A percentile compares a stretch with the other conserved stretches of the same genome.
Evolutionary conservation across 1,140 invertebrate genomes (phyloP).

Genomic region (Orchestia grillus): DNA sequence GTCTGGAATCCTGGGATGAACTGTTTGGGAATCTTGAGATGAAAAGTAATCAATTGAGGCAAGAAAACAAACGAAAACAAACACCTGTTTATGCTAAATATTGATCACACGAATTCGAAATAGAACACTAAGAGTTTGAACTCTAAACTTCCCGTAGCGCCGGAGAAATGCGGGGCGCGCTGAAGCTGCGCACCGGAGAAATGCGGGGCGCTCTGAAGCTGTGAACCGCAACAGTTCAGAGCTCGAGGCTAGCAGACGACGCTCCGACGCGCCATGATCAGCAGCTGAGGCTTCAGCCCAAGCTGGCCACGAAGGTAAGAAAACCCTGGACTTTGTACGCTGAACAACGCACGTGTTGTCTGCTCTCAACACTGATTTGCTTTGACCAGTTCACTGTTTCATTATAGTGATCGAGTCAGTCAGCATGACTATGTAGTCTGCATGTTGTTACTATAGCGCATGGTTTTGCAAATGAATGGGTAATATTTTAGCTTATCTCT

Average conservation of each 20-base stretch:
- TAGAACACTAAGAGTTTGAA: too few species aligned
- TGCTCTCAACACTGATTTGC: not conserved
- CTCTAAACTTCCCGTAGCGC: too few species aligned
- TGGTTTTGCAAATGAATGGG: not conserved
- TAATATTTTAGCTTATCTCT: not conserved
- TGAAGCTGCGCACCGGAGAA: too few species aligned
- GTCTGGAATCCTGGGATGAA: not conserved
- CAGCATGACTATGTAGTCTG: not conserved
- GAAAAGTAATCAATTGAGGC: not conserved
- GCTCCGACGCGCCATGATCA: too few species aligned
- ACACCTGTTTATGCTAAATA: not conserved
- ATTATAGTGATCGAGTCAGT: not conserved
- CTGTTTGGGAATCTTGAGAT: not conserved
- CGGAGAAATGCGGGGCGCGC: too few species aligned
- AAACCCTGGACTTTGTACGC: too few species aligned
- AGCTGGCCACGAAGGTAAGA: too few species aligned
- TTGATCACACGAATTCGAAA: too few species aligned
- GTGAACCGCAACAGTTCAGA: too few species aligned
- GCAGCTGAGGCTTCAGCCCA: too few species aligned
- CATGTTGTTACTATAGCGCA: not conserved
- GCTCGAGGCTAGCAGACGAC: too few species aligned
- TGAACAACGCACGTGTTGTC: not conserved
- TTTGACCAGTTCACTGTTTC: not conserved
- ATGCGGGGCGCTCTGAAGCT: too few species aligned
- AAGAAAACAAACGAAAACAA: not conserved